Conservation (phyloP, 2,888 invertebrate genomes). For the Rhaphigaster nebulosa region DNA sequence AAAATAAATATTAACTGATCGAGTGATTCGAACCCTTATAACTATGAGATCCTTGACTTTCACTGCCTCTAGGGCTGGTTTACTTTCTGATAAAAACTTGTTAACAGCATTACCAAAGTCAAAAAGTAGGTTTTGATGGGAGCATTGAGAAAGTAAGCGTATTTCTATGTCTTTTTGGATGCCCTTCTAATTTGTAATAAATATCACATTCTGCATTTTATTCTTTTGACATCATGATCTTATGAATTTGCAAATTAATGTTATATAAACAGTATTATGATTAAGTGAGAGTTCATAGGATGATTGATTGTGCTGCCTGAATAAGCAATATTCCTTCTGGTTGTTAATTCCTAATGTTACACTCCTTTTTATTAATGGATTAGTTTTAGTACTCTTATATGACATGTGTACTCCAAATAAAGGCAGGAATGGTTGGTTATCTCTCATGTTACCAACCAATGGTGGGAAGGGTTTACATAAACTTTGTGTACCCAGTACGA, state of each 20-base stretch:
- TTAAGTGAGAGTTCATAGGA: background rate
- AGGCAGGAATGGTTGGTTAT: background rate
- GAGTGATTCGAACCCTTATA: background rate
- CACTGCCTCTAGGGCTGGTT: background rate
- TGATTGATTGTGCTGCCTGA: background rate
- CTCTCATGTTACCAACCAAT: background rate
- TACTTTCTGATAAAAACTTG: background rate
- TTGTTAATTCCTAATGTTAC: background rate
- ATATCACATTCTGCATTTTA: background rate
- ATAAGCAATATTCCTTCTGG: background rate
- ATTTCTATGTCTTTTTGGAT: background rate
- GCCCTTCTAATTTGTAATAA: background rate
- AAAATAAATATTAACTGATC: too few species aligned
- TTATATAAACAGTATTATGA: background rate
- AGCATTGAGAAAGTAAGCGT: background rate
- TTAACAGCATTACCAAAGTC: background rate
- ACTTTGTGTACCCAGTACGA: background rate
- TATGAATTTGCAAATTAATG: background rate
- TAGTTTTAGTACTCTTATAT: background rate
- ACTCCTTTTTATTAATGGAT: background rate
- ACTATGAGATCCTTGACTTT: background rate
- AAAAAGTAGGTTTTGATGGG: background rate
- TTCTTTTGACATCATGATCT: background rate
- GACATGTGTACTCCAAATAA: background rate
- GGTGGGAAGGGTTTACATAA: too few species aligned